Base-by-base conservation (phyloP, 2,113 vertebrate species). In the human (Homo sapiens) region DNA sequence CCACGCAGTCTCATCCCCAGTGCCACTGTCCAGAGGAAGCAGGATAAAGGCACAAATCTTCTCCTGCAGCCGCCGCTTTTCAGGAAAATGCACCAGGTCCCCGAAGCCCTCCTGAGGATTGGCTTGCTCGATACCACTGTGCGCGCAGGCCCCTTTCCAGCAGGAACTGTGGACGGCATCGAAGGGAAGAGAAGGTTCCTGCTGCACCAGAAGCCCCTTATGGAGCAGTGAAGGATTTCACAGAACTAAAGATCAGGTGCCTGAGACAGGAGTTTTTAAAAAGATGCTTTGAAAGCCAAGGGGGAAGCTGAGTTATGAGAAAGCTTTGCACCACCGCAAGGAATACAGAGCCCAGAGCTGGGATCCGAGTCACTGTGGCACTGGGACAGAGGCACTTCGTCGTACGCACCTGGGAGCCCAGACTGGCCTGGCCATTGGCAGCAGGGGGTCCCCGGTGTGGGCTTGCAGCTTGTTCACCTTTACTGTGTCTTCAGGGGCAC, bases 401-500 rank as follows among this genome's bases (percentile, higher is more conserved):
- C 97, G 98, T 99, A 99, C 0, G 99, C 99, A 25, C 99, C 99
- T 52, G 99, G 99, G 99, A 99, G 97, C 99, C 99, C 0, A 99
- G 99, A 93, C 97, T 99, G 98, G 99, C 99, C 99, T 99, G 97
- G 99, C 99, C 38, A 98, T 99, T 98, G 98, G 99, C 81, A 99
- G 99, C 98, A 99, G 99, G 25, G 59, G 25, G 10, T 64, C 25
- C 59, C 59, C 0, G 11, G 59, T 30, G 25, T 30, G 59, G 25
- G 98, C 99, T 95, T 99, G 96, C 99, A 99, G 98, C 99, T 99
- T 22, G 98, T 99, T 73, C 99, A 99, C 96, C 98, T 99, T 84
- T 99, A 99, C 32, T 99, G 99, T 98, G 99, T 99, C 98, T 99
- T 99, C 96, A 99, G 99, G 0, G 99, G 99, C 64, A 99, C 99